Evolutionary conservation across 2,113 vertebrate genomes (phyloP), one percentile per base, ranked within the genome.

Genomic region (Peromyscus californicus): DNA sequence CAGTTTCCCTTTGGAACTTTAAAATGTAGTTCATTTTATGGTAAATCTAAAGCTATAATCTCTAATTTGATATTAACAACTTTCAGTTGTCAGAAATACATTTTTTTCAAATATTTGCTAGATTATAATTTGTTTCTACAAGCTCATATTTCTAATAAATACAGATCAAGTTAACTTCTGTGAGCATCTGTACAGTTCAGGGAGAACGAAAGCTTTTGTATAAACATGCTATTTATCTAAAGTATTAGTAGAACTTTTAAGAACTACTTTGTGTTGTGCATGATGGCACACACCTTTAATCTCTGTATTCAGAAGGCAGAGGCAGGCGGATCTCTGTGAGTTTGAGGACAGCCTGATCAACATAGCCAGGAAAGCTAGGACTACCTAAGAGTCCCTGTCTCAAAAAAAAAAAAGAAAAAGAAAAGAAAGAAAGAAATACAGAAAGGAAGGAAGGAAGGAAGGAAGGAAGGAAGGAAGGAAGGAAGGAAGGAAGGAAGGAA

Each of bases 101-200:
- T n/a, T n/a, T 57, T n/a, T n/a, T 69, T 22, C 16, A 8, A 17
- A 24, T 42, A 65, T 42, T 93, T 83, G 33, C 33, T 61, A 12
- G 36, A 39, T 24, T 83, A 59, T 26, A 59, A 83, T 6, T 39
- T 39, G 19, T 36, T 21, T 61, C 78, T 69, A 84, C n/a, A 91
- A 76, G 9, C 51, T 91, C 59, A 80, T 89, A 93, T 75, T 84
- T 89, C 57, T 76, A 21, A 69, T 45, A 94, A 92, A 17, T 90
- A 95, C 42, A 54, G 7, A 54, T 65, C 57, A 94, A 91, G 26
- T 67, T 91, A 39, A 72, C 36, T 39, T 92, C 84, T 91, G 42
- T 79, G 75, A 51, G 75, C 63, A 39, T 88, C 54, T 91, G 61
- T n/a, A 72, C 82, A 84, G 72, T 33, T 93, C 19, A 16, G 12